phyloP scores from a whole-genome alignment of 2,113 vertebrate genomes.

The Leptobrachium leishanense region DNA sequence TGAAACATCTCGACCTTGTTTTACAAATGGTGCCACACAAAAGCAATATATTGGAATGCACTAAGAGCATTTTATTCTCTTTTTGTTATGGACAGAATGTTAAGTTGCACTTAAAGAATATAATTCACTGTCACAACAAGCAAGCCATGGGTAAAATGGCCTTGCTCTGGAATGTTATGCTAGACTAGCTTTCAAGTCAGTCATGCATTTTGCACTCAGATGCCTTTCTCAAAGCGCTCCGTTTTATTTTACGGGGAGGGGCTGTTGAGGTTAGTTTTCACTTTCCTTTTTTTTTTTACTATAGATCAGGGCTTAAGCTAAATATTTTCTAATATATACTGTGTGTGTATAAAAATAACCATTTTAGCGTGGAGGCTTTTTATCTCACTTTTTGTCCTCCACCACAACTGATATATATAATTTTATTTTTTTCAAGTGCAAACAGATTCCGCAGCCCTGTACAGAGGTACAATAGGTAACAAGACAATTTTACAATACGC shows the following conservation, averaged over 20 bases:
- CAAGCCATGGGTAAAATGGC: fast-evolving
- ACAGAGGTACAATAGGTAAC: no score
- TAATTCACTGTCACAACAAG: slow-evolving; percentile 13
- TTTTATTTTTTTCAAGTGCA: no score
- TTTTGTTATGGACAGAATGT: slow-evolving; percentile 28
- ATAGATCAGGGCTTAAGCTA: no score
- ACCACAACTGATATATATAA: no score
- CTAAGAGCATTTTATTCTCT: slow-evolving; percentile 39
- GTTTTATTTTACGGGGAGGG: slow-evolving; percentile 34
- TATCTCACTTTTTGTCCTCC: no score
- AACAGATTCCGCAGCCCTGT: no score
- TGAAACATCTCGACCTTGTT: background rate
- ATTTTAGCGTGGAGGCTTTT: no score
- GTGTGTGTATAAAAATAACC: no score
- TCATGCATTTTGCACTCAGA: slow-evolving; percentile 3
- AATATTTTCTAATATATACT: no score
- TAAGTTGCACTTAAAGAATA: slow-evolving; percentile 1
- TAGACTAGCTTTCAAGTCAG: slow-evolving; percentile 24
- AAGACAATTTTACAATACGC: no score
- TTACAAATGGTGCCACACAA: background rate
- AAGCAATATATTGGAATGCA: slow-evolving; percentile 18
- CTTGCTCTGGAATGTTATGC: slow-evolving; percentile 2
- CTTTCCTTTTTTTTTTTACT: slow-evolving; percentile 5
- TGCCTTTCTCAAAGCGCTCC: background rate
- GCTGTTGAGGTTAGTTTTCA: slow-evolving; percentile 9